These are phyloP conservation scores for Cremastobaeus sp. DNA, from an alignment of 2,888 invertebrate species.

Conservation along the genomic window DNA sequence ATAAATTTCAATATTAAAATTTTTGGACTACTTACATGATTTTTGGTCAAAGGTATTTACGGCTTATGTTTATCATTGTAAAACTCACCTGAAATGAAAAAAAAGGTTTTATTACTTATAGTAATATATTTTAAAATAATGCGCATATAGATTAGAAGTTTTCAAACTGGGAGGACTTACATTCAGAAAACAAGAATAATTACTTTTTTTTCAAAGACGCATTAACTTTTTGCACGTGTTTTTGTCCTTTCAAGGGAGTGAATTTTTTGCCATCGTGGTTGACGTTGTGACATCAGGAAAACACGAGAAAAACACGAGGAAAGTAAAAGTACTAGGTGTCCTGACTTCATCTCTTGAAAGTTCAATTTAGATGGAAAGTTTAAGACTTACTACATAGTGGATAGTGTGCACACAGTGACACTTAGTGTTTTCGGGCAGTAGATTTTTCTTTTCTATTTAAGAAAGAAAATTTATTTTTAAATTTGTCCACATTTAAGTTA, in stretches of 20 bases:
- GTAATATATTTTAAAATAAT: no score
- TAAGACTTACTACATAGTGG: constrained; percentile 48
- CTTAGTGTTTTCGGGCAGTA: constrained; percentile 48
- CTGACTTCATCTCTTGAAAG: constrained; percentile 56
- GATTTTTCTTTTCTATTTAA: constrained; percentile 38
- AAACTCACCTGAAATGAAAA: no score
- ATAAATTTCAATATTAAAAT: no score
- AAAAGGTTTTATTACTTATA: no score
- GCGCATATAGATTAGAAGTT: no score
- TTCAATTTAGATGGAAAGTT: constrained; percentile 62
- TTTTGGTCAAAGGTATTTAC: no score
- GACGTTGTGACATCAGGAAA: constrained; percentile 57
- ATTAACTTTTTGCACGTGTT: constrained; percentile 38
- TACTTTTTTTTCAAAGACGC: constrained; percentile 15
- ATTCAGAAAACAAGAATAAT: no score
- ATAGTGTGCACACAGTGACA: constrained; percentile 45
- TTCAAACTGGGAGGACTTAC: no score
- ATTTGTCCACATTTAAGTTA: constrained; percentile 23
- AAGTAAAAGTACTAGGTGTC: constrained; percentile 53
- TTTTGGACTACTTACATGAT: no score
- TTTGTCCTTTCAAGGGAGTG: constrained; percentile 32
- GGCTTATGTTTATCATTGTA: no score
- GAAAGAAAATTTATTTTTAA: constrained; percentile 39
- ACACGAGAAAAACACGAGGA: constrained; percentile 52
- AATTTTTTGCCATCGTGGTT: constrained; percentile 38